A percentile compares a stretch with the other conserved stretches of the same genome.
Conservation (phyloP, 1,140 invertebrate species). For the Scylla paramamosain region DNA sequence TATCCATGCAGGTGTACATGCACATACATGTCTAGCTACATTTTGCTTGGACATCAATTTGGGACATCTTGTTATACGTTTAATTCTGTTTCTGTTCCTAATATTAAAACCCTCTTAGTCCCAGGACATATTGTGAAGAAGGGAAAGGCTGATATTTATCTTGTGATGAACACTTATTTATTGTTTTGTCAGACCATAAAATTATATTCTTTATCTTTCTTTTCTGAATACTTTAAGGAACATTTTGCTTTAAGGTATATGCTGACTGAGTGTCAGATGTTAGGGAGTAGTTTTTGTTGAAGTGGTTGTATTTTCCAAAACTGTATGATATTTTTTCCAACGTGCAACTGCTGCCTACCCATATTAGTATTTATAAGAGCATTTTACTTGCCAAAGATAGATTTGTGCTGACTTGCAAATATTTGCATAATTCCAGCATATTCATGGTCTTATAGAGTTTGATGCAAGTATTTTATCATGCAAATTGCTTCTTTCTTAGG, state of each 20-base stretch:
- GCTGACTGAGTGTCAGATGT: background rate
- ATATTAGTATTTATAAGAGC: background rate
- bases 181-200: background rate
- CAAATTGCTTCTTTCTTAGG: too few species aligned
- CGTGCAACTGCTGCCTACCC: background rate
- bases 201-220: background rate
- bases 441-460: background rate
- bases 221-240: background rate
- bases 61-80: background rate
- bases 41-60: background rate
- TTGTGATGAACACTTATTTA: background rate
- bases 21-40: background rate
- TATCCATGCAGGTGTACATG: background rate
- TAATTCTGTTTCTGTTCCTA: background rate
- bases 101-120: too few species aligned
- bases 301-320: too few species aligned
- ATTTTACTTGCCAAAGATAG: slow-evolving; percentile 23
- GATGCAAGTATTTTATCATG: background rate
- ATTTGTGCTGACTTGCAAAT: slow-evolving; percentile 2
- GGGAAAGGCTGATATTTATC: slow-evolving; percentile 5
- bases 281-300: too few species aligned
- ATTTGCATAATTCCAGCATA: background rate
- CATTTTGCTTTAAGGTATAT: background rate
- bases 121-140: background rate
- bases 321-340: too few species aligned